phyloP scores from a whole-genome alignment of 2,888 invertebrate genomes.

The Myopa tessellatipennis region DNA sequence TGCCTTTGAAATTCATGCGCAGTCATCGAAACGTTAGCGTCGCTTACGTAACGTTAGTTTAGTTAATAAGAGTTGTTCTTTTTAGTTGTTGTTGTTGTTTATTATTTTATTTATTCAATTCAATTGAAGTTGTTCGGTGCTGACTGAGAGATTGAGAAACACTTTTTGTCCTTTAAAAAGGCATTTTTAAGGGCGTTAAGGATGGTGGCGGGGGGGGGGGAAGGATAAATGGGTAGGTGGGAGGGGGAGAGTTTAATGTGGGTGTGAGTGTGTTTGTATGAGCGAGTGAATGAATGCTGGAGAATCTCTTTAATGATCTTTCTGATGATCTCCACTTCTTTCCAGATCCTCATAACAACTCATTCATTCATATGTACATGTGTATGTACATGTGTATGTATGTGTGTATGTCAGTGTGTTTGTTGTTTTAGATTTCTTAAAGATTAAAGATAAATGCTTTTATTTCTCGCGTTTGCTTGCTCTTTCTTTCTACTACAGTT shows the following conservation, averaged over 20 bases:
- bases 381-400: constrained; percentile 16
- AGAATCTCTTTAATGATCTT: too few relatives aligned
- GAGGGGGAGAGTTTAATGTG: constrained; percentile 43
- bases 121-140: neutral
- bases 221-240: constrained; percentile 38
- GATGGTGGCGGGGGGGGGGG: constrained; percentile 35
- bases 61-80: neutral
- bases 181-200: constrained; percentile 28
- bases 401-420: constrained; percentile 11
- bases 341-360: too few relatives aligned
- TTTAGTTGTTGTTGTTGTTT: neutral
- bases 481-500: too few relatives aligned
- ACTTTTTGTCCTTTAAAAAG: too few relatives aligned
- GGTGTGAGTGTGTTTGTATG: constrained; percentile 41
- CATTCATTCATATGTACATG: too few relatives aligned
- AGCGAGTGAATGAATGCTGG: too few relatives aligned
- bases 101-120: neutral
- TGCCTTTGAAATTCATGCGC: constrained; percentile 56
- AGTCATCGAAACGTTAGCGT: constrained; percentile 6
- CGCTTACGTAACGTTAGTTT: neutral
- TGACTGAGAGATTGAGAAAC: too few relatives aligned
- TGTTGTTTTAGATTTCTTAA: neutral
- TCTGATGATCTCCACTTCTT: too few relatives aligned
- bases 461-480: too few relatives aligned
- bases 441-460: neutral